phyloP scores from a whole-genome alignment of 2,113 vertebrate species.

The Trogon surrucura region DNA sequence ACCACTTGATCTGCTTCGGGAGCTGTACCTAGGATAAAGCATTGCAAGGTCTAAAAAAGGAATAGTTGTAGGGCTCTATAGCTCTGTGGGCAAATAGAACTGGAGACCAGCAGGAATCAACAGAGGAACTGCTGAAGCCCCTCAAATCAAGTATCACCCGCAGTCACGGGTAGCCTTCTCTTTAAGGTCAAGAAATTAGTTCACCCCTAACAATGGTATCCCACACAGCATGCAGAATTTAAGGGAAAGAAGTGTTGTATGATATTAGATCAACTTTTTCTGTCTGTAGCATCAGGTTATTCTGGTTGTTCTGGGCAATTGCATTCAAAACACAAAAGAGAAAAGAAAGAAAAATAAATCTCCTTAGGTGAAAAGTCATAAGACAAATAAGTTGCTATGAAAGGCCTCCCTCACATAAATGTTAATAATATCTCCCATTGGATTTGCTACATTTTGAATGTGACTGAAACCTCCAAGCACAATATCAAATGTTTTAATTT shows the following conservation, averaged over 20 bases:
- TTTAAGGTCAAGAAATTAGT: not conserved
- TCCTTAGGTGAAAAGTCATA: not conserved
- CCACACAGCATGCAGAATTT: not conserved
- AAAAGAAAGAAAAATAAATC: not conserved
- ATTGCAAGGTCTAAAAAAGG: not conserved
- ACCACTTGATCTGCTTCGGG: not conserved
- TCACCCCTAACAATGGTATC: not conserved
- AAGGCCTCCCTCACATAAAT: not conserved
- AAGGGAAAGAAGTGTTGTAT: not conserved
- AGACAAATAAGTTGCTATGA: not conserved
- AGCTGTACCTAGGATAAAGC: not conserved
- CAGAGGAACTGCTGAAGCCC: not conserved
- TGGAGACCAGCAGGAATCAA: not conserved
- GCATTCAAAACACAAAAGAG: not conserved
- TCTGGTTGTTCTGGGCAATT: not conserved
- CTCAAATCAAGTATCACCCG: not conserved
- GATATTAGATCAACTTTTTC: not conserved
- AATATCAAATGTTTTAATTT: not conserved
- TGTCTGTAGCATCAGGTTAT: not conserved
- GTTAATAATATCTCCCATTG: constrained; percentile 4
- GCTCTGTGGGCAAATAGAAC: not conserved
- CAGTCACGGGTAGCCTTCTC: not conserved
- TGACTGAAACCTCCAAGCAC: not conserved
- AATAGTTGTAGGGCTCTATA: not conserved
- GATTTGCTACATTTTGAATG: not conserved